Conservation (phyloP, 2,888 invertebrate species). For the Drosophila falleni region DNA sequence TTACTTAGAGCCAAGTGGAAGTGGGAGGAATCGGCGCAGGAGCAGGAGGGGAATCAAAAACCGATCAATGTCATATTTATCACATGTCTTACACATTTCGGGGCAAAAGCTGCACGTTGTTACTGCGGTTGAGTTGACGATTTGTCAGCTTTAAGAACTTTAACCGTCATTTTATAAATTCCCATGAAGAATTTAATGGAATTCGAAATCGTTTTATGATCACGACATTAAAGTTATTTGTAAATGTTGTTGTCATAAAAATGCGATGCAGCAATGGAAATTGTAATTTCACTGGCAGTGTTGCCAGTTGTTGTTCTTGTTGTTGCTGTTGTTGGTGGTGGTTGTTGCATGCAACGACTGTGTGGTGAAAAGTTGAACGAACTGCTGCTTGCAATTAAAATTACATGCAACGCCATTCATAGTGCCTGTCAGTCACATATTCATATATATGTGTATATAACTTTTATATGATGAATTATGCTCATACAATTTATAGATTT, state of each 20-base stretch:
- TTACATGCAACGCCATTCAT: slow-evolving; percentile 59
- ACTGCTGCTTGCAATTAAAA: slow-evolving; percentile 78
- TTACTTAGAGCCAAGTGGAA: slow-evolving; percentile 43
- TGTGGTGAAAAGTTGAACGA: slow-evolving; percentile 67
- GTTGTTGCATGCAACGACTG: slow-evolving; percentile 17
- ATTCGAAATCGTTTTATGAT: slow-evolving; percentile 8
- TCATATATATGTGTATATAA: slow-evolving; percentile 27
- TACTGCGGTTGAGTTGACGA: slow-evolving; percentile 32
- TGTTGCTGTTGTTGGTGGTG: slow-evolving; percentile 10
- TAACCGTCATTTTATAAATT: not conserved
- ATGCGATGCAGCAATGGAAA: slow-evolving; percentile 62
- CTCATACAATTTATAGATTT: slow-evolving; percentile 59
- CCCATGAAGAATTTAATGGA: not conserved
- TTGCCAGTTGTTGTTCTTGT: slow-evolving; percentile 22
- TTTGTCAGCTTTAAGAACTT: slow-evolving; percentile 35
- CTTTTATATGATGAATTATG: slow-evolving; percentile 25
- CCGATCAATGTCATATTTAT: slow-evolving; percentile 82
- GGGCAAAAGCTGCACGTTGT: slow-evolving; percentile 3
- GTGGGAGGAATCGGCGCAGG: not conserved
- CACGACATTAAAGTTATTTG: slow-evolving; percentile 53
- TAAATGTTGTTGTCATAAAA: slow-evolving; percentile 62
- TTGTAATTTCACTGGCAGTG: slow-evolving; percentile 63
- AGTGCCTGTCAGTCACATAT: slow-evolving; percentile 53
- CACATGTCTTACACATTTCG: slow-evolving; percentile 65
- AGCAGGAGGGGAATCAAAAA: slow-evolving; percentile 64